Percentiles rank a stretch among this genome's conserved stretches.
These are phyloP conservation scores for Epistrophella euchroma DNA, from an alignment of 2,888 invertebrate genomes.

Conservation along the genomic window DNA sequence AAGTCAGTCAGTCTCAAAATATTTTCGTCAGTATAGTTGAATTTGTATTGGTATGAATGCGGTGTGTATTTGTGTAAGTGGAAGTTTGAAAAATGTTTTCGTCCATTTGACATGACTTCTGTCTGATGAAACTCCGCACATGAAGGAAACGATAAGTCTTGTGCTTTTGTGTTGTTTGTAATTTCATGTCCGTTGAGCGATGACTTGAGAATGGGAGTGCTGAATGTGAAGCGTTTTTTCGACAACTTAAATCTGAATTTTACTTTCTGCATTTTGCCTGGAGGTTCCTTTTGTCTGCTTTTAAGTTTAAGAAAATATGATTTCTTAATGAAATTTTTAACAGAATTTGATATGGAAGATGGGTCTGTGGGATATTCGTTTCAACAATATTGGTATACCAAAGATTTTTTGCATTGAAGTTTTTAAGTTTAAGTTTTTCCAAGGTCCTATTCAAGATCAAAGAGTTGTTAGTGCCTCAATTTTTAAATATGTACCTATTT, in stretches of 20 bases:
- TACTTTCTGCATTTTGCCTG: not conserved
- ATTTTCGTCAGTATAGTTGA: not conserved
- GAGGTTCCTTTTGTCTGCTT: not conserved
- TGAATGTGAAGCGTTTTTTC: constrained; percentile 8
- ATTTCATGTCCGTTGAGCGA: constrained; percentile 25
- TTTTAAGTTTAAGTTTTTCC: too few species aligned
- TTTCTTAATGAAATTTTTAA: not conserved
- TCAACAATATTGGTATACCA: too few species aligned
- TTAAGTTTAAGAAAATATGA: not conserved
- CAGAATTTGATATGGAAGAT: too few species aligned
- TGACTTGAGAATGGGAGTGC: constrained; percentile 8
- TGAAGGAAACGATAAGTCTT: constrained; percentile 58
- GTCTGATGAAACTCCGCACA: constrained; percentile 58
- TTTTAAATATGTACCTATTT: too few species aligned
- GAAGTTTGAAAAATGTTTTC: constrained; percentile 48
- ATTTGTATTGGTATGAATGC: not conserved
- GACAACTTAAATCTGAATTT: constrained; percentile 32
- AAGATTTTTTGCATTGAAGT: too few species aligned
- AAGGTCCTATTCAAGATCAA: too few species aligned
- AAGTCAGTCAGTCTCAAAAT: constrained; percentile 51
- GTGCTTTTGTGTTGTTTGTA: constrained; percentile 36
- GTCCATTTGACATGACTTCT: constrained; percentile 68
- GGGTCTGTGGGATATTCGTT: too few species aligned
- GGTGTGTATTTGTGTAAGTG: constrained; percentile 6
- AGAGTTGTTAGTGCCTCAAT: too few species aligned